Evolutionary conservation across 2,113 vertebrate genomes (phyloP).

Genomic region (Tupaia chinensis): DNA sequence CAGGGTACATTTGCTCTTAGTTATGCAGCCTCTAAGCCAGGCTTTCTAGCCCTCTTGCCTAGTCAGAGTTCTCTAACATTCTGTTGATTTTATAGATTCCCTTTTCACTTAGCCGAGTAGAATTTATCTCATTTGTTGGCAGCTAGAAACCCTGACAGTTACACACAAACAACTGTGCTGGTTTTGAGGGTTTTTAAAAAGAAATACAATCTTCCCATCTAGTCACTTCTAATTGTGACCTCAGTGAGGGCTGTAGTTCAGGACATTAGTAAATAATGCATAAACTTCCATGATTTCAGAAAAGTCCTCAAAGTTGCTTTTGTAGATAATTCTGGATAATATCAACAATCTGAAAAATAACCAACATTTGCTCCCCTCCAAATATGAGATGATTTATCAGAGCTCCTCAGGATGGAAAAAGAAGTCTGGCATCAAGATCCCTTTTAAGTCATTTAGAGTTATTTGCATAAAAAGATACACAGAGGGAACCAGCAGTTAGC

Average conservation of each 20-base stretch:
- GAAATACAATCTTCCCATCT: neutral
- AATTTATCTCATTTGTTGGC: neutral
- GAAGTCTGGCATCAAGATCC: neutral
- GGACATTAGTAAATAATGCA: neutral
- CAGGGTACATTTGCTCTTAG: neutral
- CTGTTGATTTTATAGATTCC: neutral
- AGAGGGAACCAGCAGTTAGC: no score
- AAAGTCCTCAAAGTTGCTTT: neutral
- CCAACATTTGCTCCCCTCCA: neutral
- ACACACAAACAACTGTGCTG: neutral
- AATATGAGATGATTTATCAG: neutral
- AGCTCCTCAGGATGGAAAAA: neutral
- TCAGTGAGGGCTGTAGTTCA: neutral
- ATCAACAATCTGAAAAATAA: slow-evolving; percentile 21
- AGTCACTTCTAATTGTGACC: slow-evolving; percentile 1
- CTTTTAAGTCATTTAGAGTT: slow-evolving; percentile 29
- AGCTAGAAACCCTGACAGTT: neutral
- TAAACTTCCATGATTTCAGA: neutral
- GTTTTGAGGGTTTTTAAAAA: neutral
- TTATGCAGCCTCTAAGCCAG: neutral
- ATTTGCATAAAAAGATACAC: neutral
- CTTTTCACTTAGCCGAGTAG: neutral
- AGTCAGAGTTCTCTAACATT: neutral
- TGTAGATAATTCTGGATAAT: neutral
- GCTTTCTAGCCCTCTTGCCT: neutral